Base-by-base conservation (phyloP, 2,797 vertebrate species). In the Oreortyx pictus region DNA sequence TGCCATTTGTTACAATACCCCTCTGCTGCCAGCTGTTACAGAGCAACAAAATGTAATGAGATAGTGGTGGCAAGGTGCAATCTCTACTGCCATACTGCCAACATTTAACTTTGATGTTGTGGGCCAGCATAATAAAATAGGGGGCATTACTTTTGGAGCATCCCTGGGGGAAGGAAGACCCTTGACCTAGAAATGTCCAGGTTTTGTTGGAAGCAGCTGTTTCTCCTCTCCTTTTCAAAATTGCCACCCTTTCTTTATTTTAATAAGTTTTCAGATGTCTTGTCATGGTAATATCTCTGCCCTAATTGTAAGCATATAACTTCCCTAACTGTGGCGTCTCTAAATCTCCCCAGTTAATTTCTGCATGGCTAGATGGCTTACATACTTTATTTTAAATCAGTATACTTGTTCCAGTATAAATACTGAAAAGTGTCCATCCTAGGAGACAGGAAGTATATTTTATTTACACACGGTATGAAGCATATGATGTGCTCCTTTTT, bases 381-480 rank as follows among this genome's bases (percentile, higher is more conserved):
- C 54, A 67, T 78, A 50, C 62, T 65, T 74, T 77, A 43, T 72
- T 95, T 92, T 90, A 70, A 89, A 54, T 81, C 71, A 81, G 9
- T 65, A 71, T 64, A 84, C 37, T 77, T 89, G 60, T 39, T 92
- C 23, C 66, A 54, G n/a, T 81, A 82, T 61, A 79, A 89, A 86
- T 76, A 33, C 82, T 92, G 76, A 92, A 95, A 96, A 93, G 39
- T 54, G 31, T 61, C 74, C 88, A 33, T 64, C 57, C 61, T 80
- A 49, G 81, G 90, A 94, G 57, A 39, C 72, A 80, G 65, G 88
- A 93, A 86, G 68, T 86, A 39, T 91, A 70, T 91, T 94, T 88
- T 68, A 71, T 95, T 95, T 95, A 46, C 57, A 39, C 75, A 33
- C 47, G 74, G 75, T 35, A 76, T 74, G 35, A 66, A 56, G 44